phyloP scores from a whole-genome alignment of 2,797 vertebrate genomes.

The Heliangelus exortis region DNA sequence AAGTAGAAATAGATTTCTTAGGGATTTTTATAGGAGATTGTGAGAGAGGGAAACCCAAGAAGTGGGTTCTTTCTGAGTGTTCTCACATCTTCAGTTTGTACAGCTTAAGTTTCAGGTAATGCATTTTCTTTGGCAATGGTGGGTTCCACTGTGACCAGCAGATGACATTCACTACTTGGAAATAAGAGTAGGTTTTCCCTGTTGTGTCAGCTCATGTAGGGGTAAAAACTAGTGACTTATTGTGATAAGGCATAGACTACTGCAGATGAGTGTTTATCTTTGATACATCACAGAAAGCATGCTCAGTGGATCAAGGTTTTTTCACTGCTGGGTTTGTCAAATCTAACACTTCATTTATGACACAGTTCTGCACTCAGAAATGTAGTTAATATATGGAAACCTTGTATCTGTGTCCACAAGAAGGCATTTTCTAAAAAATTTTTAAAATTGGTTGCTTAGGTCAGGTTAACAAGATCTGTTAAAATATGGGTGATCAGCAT shows the following conservation, averaged over 20 bases:
- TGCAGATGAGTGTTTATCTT: not conserved
- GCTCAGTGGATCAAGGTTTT: not conserved
- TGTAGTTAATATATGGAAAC: not conserved
- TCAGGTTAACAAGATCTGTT: not conserved
- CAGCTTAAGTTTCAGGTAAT: not conserved
- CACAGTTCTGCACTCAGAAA: not conserved
- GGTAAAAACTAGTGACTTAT: not conserved
- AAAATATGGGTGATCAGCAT: not conserved
- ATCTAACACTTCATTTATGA: not conserved
- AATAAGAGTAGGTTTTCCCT: not conserved
- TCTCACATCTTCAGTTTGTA: not conserved
- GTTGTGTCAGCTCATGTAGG: not conserved
- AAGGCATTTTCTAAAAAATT: not conserved
- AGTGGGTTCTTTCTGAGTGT: not conserved
- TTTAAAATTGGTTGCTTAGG: not conserved
- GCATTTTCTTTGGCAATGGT: not conserved
- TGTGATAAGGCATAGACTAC: fast-evolving
- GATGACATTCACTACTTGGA: not conserved
- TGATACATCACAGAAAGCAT: not conserved
- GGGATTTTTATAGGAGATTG: not conserved
- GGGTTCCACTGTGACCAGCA: not conserved
- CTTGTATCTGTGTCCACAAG: not conserved
- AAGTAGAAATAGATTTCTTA: not conserved
- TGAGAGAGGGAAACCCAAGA: not conserved
- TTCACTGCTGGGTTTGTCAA: not conserved